A percentile compares a stretch with the other conserved stretches of the same genome.
Evolutionary conservation across 2,888 invertebrate species (phyloP).

Genomic region (Thysanoteuthis rhombus): DNA sequence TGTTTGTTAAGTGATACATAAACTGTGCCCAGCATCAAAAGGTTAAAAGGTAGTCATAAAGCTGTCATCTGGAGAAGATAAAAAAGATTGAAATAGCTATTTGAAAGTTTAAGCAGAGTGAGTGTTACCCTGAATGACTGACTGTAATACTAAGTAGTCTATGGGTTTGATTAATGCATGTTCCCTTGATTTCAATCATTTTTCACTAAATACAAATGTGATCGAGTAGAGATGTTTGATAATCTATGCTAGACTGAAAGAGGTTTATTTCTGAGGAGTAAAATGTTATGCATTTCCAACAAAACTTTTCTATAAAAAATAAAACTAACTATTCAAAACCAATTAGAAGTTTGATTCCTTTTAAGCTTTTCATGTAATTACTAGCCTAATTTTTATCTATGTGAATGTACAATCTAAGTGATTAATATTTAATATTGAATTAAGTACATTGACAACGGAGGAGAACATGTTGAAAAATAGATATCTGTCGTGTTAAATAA

Average conservation of each 20-base stretch:
- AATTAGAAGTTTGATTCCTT: too few relatives aligned
- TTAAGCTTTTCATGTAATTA: too few relatives aligned
- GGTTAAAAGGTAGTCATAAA: neutral
- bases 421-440: too few relatives aligned
- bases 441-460: too few relatives aligned
- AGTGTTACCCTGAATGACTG: neutral
- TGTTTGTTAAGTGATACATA: neutral
- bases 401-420: too few relatives aligned
- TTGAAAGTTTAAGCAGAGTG: neutral
- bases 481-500: too few relatives aligned
- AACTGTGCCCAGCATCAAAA: neutral
- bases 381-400: neutral
- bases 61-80: neutral
- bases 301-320: too few relatives aligned
- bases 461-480: too few relatives aligned
- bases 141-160: neutral
- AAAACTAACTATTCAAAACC: neutral
- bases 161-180: neutral
- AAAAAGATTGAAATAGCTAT: neutral
- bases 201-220: neutral
- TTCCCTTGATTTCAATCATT: neutral
- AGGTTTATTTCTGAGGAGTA: too few relatives aligned
- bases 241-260: too few relatives aligned
- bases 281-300: too few relatives aligned
- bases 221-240: neutral